phyloP scores from a whole-genome alignment of 2,797 vertebrate genomes.

The Apodemus agrarius region DNA sequence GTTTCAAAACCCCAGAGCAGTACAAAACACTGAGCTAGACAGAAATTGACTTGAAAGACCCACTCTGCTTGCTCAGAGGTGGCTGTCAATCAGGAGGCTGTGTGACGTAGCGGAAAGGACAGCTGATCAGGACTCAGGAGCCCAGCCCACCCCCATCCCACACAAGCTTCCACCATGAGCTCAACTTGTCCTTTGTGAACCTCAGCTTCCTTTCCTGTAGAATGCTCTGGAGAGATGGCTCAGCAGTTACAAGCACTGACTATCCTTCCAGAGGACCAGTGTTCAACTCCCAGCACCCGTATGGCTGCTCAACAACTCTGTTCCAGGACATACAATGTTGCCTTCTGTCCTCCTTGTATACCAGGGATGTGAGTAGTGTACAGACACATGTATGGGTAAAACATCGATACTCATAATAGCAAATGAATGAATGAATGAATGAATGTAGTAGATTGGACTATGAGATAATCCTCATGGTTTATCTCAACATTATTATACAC shows the following conservation, averaged over 20 bases:
- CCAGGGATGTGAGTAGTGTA: neutral
- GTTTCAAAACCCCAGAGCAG: neutral
- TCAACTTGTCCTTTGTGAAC: neutral
- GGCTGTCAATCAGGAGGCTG: neutral
- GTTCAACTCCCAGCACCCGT: neutral
- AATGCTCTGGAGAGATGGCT: neutral
- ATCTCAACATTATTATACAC: neutral
- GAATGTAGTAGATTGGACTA: neutral
- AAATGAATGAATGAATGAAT: neutral
- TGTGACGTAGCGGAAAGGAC: neutral
- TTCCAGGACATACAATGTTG: neutral
- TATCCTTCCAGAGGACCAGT: neutral
- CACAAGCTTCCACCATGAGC: neutral
- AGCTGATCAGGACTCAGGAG: neutral
- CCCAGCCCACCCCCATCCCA: neutral
- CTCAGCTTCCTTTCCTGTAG: neutral
- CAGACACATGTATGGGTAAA: neutral
- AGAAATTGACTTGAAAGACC: slow-evolving; percentile 8
- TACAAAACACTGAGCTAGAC: neutral
- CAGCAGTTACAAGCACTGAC: neutral
- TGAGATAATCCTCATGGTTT: neutral
- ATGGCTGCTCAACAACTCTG: neutral
- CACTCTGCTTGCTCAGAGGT: neutral
- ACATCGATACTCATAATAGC: neutral
- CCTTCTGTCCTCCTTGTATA: neutral